Evolutionary conservation across 2,888 invertebrate genomes (phyloP), one percentile per base, ranked within the genome.

Genomic region (Agriopis aurantiaria): DNA sequence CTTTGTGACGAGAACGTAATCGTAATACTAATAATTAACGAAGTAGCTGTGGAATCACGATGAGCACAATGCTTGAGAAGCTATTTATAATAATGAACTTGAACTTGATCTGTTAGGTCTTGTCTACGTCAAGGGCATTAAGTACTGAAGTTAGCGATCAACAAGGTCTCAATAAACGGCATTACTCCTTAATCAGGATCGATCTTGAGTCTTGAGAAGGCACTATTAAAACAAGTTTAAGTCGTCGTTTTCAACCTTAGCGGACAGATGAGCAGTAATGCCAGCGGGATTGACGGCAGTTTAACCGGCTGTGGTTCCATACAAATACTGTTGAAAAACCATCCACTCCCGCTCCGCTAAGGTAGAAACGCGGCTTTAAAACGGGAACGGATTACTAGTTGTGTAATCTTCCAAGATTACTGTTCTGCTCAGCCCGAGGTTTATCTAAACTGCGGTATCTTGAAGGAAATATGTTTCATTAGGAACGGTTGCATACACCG

Each of bases 381-480:
- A 64, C 61, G 41, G 17, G 53, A 53, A 59, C 40, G 57, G 67
- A 72, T 73, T 72, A 72, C 74, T 63, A 69, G 73, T 70, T 73
- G 58, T 55, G 70, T 72, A 77, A 77, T 66, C 43, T 72, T 61
- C 45, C 57, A 60, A 65, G 63, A 72, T 69, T 63, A 64, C 67
- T 63, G 58, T 58, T 49, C 62, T 66, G 56, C 56, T 72, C 49
- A 69, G 71, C 69, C 60, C 8, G 41, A 0, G 33, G 12, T 62
- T 71, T 68, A 71, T 71, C 66, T 66, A 52, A 58, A 63, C 49
- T 66, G 52, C 51, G 45, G 57, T 17, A 71, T 68, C 68, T 64
- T 33, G 41, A 23, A 59, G 45, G 46, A 59, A 68, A 65, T 65
- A 62, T 55, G 65, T 65, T 65, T 62, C 66, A 66, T 64, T 66